Evolutionary conservation across 2,888 invertebrate species (phyloP).

Genomic region (Hemistola chrysoprasaria): DNA sequence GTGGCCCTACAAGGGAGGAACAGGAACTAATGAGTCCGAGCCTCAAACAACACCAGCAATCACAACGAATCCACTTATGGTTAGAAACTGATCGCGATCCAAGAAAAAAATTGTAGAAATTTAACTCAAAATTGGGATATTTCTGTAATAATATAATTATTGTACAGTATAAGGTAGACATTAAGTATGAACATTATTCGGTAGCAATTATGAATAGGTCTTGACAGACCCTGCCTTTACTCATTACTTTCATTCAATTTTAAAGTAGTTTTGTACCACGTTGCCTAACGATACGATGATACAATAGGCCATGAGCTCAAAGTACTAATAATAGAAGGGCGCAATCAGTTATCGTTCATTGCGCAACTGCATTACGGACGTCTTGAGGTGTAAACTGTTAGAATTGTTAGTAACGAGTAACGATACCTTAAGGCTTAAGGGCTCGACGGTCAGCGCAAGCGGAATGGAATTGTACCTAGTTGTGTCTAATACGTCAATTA

Average conservation of each 20-base stretch:
- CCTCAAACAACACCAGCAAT: too few species aligned
- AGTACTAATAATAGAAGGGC: slow-evolving; percentile 51
- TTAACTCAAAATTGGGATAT: too few species aligned
- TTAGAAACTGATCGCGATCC: too few species aligned
- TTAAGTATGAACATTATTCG: too few species aligned
- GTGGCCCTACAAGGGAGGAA: too few species aligned
- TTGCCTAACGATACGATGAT: slow-evolving; percentile 42
- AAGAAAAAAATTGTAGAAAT: too few species aligned
- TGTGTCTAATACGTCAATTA: slow-evolving; percentile 32
- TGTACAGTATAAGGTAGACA: too few species aligned
- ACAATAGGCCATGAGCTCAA: slow-evolving; percentile 41
- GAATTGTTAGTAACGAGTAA: slow-evolving; percentile 54
- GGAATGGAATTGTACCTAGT: slow-evolving; percentile 26
- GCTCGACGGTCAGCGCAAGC: slow-evolving; percentile 37
- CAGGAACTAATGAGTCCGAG: too few species aligned
- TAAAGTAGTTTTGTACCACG: slow-evolving; percentile 17
- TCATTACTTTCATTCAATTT: slow-evolving; percentile 7
- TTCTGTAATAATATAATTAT: too few species aligned
- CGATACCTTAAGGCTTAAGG: slow-evolving; percentile 42
- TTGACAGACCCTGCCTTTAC: neutral
- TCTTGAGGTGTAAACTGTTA: slow-evolving; percentile 51
- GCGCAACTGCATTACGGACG: slow-evolving; percentile 41
- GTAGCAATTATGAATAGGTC: too few species aligned
- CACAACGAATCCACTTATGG: too few species aligned
- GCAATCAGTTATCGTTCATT: slow-evolving; percentile 50